These are phyloP conservation scores for Molanna angustata DNA, from an alignment of 2,888 invertebrate genomes.

Conservation along the genomic window DNA sequence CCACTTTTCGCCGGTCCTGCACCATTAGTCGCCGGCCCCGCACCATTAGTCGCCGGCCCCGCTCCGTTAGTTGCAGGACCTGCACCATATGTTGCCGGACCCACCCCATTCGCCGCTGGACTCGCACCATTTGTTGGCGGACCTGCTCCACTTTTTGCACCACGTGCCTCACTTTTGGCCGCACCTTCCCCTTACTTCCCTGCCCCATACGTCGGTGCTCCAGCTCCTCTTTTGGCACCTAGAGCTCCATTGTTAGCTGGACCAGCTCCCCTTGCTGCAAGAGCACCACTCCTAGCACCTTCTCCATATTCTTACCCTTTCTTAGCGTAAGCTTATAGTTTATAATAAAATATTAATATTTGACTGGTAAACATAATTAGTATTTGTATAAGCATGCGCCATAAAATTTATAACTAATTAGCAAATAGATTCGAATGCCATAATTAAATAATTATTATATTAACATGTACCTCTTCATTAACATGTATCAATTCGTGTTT, in stretches of 20 bases:
- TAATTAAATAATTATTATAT: too few relatives aligned
- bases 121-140: constrained; percentile 9
- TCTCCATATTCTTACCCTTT: too few relatives aligned
- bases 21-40: constrained; percentile 14
- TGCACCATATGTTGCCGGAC: constrained; percentile 13
- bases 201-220: constrained; percentile 10
- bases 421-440: too few relatives aligned
- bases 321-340: too few relatives aligned
- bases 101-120: constrained; percentile 13
- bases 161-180: constrained; percentile 12
- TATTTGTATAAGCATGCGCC: too few relatives aligned
- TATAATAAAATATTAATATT: too few relatives aligned
- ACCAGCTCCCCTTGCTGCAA: constrained; percentile 4
- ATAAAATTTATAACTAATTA: too few relatives aligned
- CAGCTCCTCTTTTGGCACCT: constrained; percentile 13
- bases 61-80: constrained; percentile 10
- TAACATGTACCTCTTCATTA: too few relatives aligned
- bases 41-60: constrained; percentile 15
- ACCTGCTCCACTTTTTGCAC: constrained; percentile 10
- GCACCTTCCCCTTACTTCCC: constrained; percentile 8
- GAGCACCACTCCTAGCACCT: constrained; percentile 16
- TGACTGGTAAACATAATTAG: too few relatives aligned
- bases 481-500: too few relatives aligned
- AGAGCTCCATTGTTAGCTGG: constrained; percentile 6
- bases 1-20: constrained; percentile 17